phyloP scores from a whole-genome alignment of 2,113 vertebrate species.

The Bubo bubo region DNA sequence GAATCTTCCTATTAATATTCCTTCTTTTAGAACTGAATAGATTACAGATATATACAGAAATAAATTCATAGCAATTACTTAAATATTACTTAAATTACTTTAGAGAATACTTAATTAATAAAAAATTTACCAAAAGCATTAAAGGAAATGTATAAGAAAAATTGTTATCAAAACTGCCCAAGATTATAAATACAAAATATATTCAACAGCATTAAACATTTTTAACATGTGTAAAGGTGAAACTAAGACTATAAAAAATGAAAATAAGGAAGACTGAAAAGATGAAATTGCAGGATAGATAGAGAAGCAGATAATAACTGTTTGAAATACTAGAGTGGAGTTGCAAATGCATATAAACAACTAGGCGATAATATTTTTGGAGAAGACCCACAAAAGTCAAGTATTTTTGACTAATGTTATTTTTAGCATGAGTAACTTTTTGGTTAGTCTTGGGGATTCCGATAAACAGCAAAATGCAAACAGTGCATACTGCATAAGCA shows the following conservation, averaged over 20 bases:
- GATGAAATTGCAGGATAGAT: not conserved
- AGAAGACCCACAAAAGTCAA: not conserved
- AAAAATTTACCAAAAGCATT: not conserved
- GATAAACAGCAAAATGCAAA: not conserved
- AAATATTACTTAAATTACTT: not conserved
- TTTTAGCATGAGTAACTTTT: not conserved
- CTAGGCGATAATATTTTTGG: not conserved
- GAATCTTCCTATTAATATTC: not conserved
- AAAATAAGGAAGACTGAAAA: not conserved
- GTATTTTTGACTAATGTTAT: not conserved
- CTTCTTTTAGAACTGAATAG: not conserved
- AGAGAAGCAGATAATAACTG: not conserved
- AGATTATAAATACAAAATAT: not conserved
- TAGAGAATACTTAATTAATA: not conserved
- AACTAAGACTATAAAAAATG: not conserved
- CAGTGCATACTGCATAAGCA: not conserved
- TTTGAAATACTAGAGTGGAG: not conserved
- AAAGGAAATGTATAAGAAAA: not conserved
- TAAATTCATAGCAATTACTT: not conserved
- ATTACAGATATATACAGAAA: not conserved
- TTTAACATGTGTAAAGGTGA: not conserved
- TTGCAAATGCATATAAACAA: not conserved
- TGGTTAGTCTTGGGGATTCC: not conserved
- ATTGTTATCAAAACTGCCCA: not conserved
- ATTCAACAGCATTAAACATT: not conserved